These are phyloP conservation scores for Chymomyza amoena DNA, from an alignment of 2,888 invertebrate species.

Conservation along the genomic window DNA sequence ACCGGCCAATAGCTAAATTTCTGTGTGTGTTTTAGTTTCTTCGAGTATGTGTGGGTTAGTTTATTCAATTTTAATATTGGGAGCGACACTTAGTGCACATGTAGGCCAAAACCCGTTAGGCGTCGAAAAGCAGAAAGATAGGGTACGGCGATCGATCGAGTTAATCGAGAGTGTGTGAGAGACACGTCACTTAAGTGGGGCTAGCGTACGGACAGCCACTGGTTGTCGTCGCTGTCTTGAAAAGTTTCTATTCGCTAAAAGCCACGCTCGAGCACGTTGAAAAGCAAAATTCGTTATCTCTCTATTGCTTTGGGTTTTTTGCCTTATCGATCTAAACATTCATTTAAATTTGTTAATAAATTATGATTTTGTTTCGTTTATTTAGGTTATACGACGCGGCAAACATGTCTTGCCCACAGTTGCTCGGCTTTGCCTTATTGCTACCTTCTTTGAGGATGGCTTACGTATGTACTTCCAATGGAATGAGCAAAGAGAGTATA, in stretches of 20 bases:
- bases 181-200: conserved; percentile 49
- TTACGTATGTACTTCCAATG: conserved; percentile 99
- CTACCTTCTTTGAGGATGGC: conserved; percentile 99
- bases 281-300: conserved; percentile 48
- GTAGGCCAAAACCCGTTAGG: conserved; percentile 59
- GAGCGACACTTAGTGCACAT: conserved; percentile 16
- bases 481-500: conserved; percentile 97
- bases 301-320: conserved; percentile 8
- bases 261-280: conserved; percentile 46
- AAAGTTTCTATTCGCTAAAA: conserved; percentile 16
- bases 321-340: neutral
- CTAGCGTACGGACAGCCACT: neutral
- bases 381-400: conserved; percentile 92
- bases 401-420: conserved; percentile 96
- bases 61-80: conserved; percentile 31
- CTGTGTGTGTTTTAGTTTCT: neutral
- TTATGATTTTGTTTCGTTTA: conserved; percentile 2
- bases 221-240: neutral
- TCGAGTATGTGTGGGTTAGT: conserved; percentile 15
- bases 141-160: neutral
- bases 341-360: neutral
- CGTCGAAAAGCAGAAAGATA: conserved; percentile 9
- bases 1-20: neutral
- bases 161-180: conserved; percentile 23
- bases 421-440: conserved; percentile 97